Percentiles rank a stretch among this genome's conserved stretches.
Evolutionary conservation across 2,113 vertebrate genomes (phyloP).

Genomic region (Malurus alboscapulatus): DNA sequence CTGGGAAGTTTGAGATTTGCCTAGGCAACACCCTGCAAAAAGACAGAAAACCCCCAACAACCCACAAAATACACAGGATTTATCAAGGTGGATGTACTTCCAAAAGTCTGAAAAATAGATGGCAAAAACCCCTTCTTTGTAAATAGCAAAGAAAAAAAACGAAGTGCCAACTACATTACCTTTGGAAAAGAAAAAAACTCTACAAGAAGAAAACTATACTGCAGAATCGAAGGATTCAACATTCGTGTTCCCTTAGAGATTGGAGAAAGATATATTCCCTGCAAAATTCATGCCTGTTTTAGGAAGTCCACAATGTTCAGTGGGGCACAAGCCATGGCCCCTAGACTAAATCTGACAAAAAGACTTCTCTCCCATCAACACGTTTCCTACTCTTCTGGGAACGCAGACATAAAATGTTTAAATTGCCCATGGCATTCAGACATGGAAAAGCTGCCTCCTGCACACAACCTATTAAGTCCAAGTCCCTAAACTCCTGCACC

Average conservation of each 20-base stretch:
- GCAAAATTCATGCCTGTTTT: not conserved
- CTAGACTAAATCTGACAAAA: not conserved
- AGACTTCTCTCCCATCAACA: accelerated
- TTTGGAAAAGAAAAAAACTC: not conserved
- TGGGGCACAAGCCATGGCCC: not conserved
- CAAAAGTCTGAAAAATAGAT: not conserved
- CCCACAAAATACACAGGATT: not conserved
- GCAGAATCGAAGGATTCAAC: not conserved
- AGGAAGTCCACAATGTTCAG: not conserved
- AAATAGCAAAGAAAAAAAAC: not conserved
- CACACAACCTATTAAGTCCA: not conserved
- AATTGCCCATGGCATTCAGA: not conserved
- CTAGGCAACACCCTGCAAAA: not conserved
- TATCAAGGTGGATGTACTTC: not conserved
- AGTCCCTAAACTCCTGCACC: not conserved
- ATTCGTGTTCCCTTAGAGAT: not conserved
- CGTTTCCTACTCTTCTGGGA: not conserved
- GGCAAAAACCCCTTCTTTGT: accelerated
- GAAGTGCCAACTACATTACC: not conserved
- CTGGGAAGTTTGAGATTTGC: not conserved
- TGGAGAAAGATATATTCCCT: not conserved
- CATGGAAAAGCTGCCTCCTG: not conserved
- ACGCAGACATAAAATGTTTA: not conserved
- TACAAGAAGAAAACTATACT: not conserved
- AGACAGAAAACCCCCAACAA: not conserved